Conservation (phyloP, 2,113 vertebrate genomes). For the Panthera tigris region DNA sequence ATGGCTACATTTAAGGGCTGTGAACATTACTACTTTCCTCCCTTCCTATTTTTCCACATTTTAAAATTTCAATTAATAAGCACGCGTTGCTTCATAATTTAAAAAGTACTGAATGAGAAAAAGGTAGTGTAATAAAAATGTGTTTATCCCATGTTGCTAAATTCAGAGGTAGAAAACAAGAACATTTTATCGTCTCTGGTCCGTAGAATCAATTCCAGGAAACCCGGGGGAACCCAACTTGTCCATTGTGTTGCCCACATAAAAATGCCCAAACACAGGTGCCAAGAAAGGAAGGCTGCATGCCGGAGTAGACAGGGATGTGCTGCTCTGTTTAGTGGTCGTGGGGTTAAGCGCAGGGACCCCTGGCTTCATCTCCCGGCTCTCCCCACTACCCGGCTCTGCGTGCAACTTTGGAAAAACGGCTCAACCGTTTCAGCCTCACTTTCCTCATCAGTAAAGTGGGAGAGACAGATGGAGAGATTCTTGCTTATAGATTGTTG, state of each 20-base stretch:
- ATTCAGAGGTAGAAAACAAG: constrained; percentile 6
- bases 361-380: neutral
- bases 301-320: rapidly evolving
- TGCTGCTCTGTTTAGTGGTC: neutral
- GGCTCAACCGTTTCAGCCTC: neutral
- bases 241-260: neutral
- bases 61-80: neutral
- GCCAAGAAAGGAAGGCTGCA: neutral
- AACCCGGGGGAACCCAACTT: neutral
- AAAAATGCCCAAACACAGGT: neutral
- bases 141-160: neutral
- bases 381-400: neutral
- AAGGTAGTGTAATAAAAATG: neutral
- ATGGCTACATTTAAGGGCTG: neutral
- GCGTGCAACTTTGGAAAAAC: neutral
- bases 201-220: neutral
- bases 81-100: neutral
- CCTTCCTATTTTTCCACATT: neutral
- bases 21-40: neutral
- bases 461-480: neutral
- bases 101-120: neutral
- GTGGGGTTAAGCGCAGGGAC: neutral
- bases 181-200: neutral
- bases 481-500: neutral
- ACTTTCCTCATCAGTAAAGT: neutral